These are phyloP conservation scores for Grammomys surdaster DNA, from an alignment of 2,113 vertebrate genomes.

Conservation along the genomic window DNA sequence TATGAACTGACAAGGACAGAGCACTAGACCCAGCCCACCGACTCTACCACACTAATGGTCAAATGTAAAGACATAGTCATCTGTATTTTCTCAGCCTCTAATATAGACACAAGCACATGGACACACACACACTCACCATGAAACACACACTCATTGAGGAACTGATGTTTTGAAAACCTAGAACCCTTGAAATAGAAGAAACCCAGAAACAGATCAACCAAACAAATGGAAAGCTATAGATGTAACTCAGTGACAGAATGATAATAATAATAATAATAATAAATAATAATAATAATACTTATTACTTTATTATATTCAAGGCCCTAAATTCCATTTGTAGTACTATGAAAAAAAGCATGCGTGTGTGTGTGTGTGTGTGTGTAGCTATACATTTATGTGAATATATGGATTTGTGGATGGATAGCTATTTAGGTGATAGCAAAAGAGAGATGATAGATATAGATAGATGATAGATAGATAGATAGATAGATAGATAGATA, in stretches of 20 bases:
- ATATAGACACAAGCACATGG: neutral
- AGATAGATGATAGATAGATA: neutral
- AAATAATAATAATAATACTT: too few species aligned
- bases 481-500: neutral
- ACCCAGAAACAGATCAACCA: neutral
- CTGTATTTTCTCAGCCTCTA: neutral
- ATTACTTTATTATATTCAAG: too few species aligned
- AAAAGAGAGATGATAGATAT: neutral
- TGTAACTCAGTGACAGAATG: neutral
- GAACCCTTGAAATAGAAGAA: neutral
- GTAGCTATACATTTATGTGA: neutral
- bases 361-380: neutral
- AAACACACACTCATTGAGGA: conserved; percentile 1
- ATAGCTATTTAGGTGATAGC: neutral
- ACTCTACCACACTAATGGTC: neutral
- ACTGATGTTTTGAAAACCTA: neutral
- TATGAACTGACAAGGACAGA: neutral
- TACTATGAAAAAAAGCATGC: neutral
- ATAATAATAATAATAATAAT: too few species aligned
- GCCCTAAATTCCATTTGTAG: neutral
- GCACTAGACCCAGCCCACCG: neutral
- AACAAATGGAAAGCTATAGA: neutral
- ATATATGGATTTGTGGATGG: neutral
- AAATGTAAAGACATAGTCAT: neutral
- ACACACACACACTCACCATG: neutral